Percentiles rank a stretch among this genome's conserved stretches.
Evolutionary conservation across 2,113 vertebrate genomes (phyloP).

Genomic region (Cololabis saira): DNA sequence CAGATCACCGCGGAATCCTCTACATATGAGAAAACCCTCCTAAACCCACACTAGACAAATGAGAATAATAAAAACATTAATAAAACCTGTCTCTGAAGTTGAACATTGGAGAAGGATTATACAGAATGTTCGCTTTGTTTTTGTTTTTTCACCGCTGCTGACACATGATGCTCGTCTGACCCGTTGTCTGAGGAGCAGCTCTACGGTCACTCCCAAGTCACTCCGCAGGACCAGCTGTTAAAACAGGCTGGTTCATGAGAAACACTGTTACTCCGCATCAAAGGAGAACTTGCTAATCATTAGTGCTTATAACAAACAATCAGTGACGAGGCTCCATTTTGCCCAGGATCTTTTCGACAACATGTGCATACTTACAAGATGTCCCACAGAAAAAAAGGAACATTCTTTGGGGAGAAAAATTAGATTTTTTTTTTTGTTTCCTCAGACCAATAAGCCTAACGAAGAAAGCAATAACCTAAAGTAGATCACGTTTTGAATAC

Average conservation of each 20-base stretch:
- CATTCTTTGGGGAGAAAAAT: constrained; percentile 12
- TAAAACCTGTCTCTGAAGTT: constrained; percentile 39
- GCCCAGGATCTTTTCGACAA: constrained; percentile 13
- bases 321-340: constrained; percentile 48
- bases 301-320: constrained; percentile 56
- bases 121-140: neutral
- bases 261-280: too few species aligned
- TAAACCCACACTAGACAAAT: constrained; percentile 44
- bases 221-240: too few species aligned
- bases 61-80: constrained; percentile 57
- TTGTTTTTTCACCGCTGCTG: constrained; percentile 4
- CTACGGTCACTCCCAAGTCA: too few species aligned
- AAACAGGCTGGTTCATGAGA: too few species aligned
- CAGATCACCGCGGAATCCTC: constrained; percentile 15
- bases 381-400: constrained; percentile 25
- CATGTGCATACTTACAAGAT: constrained; percentile 3
- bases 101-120: constrained; percentile 16
- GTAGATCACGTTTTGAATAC: constrained; percentile 23
- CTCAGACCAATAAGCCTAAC: constrained; percentile 43
- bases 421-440: constrained; percentile 46
- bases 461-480: constrained; percentile 27
- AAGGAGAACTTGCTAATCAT: constrained; percentile 47
- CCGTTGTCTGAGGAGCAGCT: neutral
- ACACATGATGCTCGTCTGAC: constrained; percentile 29
- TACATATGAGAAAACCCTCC: constrained; percentile 20